Evolutionary conservation across 2,888 invertebrate genomes (phyloP), one percentile per base, ranked within the genome.

Genomic region (Troides helena): DNA sequence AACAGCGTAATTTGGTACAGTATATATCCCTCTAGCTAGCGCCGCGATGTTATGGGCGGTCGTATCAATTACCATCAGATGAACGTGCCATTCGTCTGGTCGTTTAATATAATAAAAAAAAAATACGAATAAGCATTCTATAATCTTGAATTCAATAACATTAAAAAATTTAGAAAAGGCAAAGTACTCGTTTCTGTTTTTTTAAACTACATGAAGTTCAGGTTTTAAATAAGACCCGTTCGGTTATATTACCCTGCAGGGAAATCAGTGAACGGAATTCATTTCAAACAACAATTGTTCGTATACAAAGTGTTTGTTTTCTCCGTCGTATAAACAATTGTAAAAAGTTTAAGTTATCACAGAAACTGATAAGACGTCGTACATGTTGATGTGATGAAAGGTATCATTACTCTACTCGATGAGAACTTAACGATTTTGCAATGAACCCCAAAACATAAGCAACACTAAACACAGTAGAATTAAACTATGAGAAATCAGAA

Each of bases 261-360:
- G 88, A 89, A 89, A 89, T 89, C 89, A 89, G 83, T 87, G 87
- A 84, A 80, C 80, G 79, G 76, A 76, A 84, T 81, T 85, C 83
- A 80, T 80, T 82, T 76, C 73, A 70, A 53, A 53, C 53, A 53
- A 23, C 57, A 75, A 77, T 76, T 72, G 74, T 76, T 85, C 84
- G 85, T 86, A 85, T 83, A 85, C 76, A 84, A 86, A 84, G 58
- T 58, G 25, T 66, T 64, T 59, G 57, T 59, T 58, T 63, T 63
- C 18, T 50, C 50, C 3, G 23, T 57, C 21, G 39, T 39, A 39
- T 39, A 39, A 39, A 39, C 21, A 57, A 57, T 2, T n/a, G 8
- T 57, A 57, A 57, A n/a, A 57, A 57, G n/a, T 21, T 18, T 57
- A 50, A 17, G 2, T 17, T 50, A 50, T 17, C 5, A 18, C 3